Percentiles rank a stretch among this genome's conserved stretches.
phyloP scores from a whole-genome alignment of 1,140 invertebrate genomes.

The Temnothorax nylanderi region DNA sequence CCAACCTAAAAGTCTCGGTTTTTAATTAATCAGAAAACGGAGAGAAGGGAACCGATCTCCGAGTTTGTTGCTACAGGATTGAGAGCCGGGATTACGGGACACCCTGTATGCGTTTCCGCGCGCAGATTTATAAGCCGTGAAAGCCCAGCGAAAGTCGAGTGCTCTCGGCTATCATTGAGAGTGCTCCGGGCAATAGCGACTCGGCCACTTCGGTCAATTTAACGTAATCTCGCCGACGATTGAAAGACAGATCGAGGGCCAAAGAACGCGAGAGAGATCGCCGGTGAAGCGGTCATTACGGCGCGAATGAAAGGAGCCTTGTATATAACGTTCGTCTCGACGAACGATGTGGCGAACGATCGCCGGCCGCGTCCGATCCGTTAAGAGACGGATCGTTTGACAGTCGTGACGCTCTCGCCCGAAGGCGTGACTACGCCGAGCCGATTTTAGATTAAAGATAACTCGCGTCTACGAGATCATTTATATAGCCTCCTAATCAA shows the following conservation, averaged over 20 bases:
- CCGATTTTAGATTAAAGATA: slow-evolving; percentile 21
- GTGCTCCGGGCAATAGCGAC: slow-evolving; percentile 66
- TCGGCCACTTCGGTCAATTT: slow-evolving; percentile 72
- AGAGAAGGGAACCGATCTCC: background rate
- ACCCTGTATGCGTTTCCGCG: slow-evolving; percentile 7
- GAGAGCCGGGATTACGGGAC: background rate
- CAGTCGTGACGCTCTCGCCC: background rate
- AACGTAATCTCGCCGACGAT: slow-evolving; percentile 71
- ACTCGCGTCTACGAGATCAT: background rate
- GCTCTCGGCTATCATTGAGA: slow-evolving; percentile 71
- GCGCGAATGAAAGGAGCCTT: slow-evolving; percentile 52
- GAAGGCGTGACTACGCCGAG: slow-evolving; percentile 2
- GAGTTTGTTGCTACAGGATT: background rate
- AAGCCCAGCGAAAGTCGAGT: slow-evolving; percentile 71
- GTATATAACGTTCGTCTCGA: slow-evolving; percentile 4
- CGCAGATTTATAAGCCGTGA: slow-evolving; percentile 54
- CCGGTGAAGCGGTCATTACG: slow-evolving; percentile 55
- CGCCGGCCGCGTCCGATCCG: background rate
- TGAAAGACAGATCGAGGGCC: slow-evolving; percentile 54
- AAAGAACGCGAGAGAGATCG: slow-evolving; percentile 63
- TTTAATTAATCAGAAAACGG: background rate
- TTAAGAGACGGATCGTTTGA: slow-evolving; percentile 5
- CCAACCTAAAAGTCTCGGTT: background rate
- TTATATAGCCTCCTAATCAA: slow-evolving; percentile 4
- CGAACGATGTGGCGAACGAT: slow-evolving; percentile 11